Conservation (phyloP, 2,888 invertebrate species). For the Congeria kusceri region DNA sequence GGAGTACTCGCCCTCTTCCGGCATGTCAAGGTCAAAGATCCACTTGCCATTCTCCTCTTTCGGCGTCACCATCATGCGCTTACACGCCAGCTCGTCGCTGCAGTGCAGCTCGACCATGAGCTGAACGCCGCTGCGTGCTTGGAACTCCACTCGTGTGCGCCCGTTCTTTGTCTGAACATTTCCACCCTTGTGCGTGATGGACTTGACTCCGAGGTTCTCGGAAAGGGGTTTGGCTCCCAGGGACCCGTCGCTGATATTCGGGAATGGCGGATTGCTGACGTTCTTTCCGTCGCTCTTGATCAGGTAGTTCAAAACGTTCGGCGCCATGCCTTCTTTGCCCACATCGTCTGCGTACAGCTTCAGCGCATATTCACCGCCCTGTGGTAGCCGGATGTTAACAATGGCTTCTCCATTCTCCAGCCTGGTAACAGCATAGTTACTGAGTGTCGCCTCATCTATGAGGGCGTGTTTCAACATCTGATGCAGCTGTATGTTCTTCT, state of each 20-base stretch:
- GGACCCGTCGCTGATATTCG: slow-evolving; percentile 77
- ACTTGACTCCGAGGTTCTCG: slow-evolving; percentile 73
- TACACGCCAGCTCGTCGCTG: slow-evolving; percentile 71
- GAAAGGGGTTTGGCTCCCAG: slow-evolving; percentile 72
- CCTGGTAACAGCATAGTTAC: slow-evolving; percentile 78
- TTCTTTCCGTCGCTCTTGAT: slow-evolving; percentile 74
- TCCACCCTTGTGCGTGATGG: slow-evolving; percentile 74
- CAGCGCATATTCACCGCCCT: slow-evolving; percentile 80
- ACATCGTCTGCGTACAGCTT: slow-evolving; percentile 81
- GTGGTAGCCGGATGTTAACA: slow-evolving; percentile 80
- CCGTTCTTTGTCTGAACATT: slow-evolving; percentile 73
- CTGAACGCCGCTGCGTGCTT: slow-evolving; percentile 74
- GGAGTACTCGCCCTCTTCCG: slow-evolving; percentile 80
- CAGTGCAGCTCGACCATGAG: slow-evolving; percentile 80
- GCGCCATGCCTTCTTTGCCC: slow-evolving; percentile 77
- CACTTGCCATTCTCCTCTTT: slow-evolving; percentile 73
- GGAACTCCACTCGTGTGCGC: slow-evolving; percentile 72
- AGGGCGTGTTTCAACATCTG: slow-evolving; percentile 80
- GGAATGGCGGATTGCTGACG: slow-evolving; percentile 75
- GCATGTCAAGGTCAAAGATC: slow-evolving; percentile 80
- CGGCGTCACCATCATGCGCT: slow-evolving; percentile 68
- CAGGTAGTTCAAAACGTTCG: slow-evolving; percentile 83
- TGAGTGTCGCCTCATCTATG: slow-evolving; percentile 79
- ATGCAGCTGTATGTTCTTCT: slow-evolving; percentile 74
- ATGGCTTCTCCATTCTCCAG: slow-evolving; percentile 77